phyloP scores from a whole-genome alignment of 2,797 vertebrate species.

The Lophotriccus pileatus region DNA sequence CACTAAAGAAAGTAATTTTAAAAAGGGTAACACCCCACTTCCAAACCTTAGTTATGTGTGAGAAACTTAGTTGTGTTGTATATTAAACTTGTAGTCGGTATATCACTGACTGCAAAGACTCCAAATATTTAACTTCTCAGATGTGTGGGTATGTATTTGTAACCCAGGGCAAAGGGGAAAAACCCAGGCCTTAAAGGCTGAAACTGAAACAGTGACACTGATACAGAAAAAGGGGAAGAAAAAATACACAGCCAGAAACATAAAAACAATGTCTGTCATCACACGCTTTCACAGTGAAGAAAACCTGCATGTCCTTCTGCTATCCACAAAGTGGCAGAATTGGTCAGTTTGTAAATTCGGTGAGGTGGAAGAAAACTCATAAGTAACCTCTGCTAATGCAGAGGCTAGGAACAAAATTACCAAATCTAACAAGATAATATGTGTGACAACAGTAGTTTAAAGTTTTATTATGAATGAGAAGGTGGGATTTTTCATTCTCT shows the following conservation, averaged over 20 bases:
- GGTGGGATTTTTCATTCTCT: not conserved
- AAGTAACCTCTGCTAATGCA: not conserved
- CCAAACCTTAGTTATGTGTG: not conserved
- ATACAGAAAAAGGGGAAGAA: not conserved
- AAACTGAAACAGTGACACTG: not conserved
- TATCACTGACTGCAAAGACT: not conserved
- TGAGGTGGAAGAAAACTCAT: not conserved
- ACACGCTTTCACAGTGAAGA: not conserved
- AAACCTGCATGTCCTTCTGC: conserved; percentile 9
- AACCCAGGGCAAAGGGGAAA: not conserved
- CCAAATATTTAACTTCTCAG: not conserved
- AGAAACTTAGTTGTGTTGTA: not conserved
- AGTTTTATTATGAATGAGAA: not conserved
- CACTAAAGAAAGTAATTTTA: not conserved
- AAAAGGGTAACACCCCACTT: not conserved
- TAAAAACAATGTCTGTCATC: not conserved
- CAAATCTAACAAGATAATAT: not conserved
- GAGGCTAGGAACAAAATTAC: not conserved
- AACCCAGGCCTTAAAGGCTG: not conserved
- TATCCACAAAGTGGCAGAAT: conserved; percentile 51
- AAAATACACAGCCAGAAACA: not conserved
- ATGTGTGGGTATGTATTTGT: not conserved
- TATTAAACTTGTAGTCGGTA: not conserved
- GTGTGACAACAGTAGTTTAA: not conserved
- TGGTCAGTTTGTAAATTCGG: conserved; percentile 1